Evolutionary conservation across 2,113 vertebrate species (phyloP).

Genomic region (Elanus axillaris): DNA sequence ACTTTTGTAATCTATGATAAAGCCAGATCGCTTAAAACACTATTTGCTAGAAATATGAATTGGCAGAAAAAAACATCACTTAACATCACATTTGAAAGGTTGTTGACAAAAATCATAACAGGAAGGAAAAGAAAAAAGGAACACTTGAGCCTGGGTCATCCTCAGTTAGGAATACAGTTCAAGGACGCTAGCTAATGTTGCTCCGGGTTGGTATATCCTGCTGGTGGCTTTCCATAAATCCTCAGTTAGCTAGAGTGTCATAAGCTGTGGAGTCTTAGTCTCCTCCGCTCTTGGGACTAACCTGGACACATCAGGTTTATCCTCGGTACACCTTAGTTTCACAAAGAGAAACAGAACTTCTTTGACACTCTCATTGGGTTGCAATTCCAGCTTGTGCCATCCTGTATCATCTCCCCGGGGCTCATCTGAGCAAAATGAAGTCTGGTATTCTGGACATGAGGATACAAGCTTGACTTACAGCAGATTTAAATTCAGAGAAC

Average conservation of each 20-base stretch:
- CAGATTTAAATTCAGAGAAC: neutral
- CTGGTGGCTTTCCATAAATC: neutral
- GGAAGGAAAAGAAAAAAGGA: neutral
- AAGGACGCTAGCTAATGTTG: neutral
- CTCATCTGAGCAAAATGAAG: neutral
- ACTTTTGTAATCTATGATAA: neutral
- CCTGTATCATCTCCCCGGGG: neutral
- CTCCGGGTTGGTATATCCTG: neutral
- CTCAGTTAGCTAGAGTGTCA: neutral
- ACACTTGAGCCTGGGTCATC: neutral
- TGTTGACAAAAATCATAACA: neutral
- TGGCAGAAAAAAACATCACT: neutral
- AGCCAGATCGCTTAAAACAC: neutral
- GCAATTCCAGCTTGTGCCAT: neutral
- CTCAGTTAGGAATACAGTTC: neutral
- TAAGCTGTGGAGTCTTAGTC: neutral
- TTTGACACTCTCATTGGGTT: neutral
- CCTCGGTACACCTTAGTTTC: rapidly evolving
- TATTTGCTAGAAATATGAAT: neutral
- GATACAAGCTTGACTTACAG: neutral
- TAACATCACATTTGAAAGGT: neutral
- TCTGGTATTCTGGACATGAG: neutral
- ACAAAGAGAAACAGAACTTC: neutral
- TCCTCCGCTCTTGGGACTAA: neutral
- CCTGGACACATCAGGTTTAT: neutral